These are phyloP conservation scores for Cephus pygmeus DNA, from an alignment of 2,888 invertebrate genomes.

Conservation along the genomic window DNA sequence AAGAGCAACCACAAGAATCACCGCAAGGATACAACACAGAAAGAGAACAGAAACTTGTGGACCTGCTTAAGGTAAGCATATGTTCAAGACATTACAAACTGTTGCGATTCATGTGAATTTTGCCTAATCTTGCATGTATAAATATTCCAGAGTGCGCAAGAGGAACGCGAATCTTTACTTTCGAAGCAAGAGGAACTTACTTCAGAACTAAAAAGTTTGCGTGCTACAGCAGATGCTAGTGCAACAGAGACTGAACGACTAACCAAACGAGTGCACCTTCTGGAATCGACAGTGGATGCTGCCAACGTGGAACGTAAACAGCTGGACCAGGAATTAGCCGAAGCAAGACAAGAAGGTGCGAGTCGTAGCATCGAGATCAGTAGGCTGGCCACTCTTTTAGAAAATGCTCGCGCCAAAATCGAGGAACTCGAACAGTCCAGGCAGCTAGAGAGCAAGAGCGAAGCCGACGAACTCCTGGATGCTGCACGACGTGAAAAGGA, in stretches of 20 bases:
- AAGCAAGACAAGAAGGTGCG: slow-evolving; percentile 79
- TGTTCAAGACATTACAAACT: not conserved
- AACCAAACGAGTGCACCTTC: slow-evolving; percentile 75
- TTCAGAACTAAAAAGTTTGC: slow-evolving; percentile 75
- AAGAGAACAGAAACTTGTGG: slow-evolving; percentile 83
- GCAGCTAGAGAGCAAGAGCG: slow-evolving; percentile 77
- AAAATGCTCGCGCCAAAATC: slow-evolving; percentile 87
- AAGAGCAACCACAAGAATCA: slow-evolving; percentile 71
- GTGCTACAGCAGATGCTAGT: slow-evolving; percentile 72
- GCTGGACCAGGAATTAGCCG: slow-evolving; percentile 78
- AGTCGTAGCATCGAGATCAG: slow-evolving; percentile 84
- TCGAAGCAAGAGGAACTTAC: slow-evolving; percentile 83
- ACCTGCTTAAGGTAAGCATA: slow-evolving; percentile 77
- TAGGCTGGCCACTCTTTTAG: slow-evolving; percentile 80
- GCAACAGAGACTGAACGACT: slow-evolving; percentile 75
- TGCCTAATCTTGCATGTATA: not conserved
- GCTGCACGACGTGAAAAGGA: slow-evolving; percentile 80
- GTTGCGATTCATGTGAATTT: not conserved
- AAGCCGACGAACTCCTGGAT: slow-evolving; percentile 78
- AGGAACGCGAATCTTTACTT: slow-evolving; percentile 79
- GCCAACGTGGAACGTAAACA: slow-evolving; percentile 80
- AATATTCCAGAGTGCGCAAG: slow-evolving; percentile 74
- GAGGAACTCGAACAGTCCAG: slow-evolving; percentile 77
- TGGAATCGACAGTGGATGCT: slow-evolving; percentile 81
- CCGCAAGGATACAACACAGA: slow-evolving; percentile 74